Base-by-base conservation (phyloP, 2,797 vertebrate genomes). In the Bovichtus diacanthus region DNA sequence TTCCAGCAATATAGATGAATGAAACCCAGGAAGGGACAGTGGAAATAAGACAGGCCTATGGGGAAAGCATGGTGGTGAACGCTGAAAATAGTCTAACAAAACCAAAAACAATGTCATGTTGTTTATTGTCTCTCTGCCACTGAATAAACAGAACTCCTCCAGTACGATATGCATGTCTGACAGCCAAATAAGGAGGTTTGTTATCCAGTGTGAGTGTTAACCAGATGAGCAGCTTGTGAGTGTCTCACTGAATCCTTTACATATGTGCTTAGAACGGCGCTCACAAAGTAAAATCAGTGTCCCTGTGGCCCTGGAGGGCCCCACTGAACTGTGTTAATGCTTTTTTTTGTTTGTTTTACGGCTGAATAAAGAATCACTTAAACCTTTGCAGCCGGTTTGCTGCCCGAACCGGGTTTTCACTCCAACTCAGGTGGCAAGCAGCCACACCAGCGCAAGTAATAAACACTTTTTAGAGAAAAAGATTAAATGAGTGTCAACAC, bases 391-490 rank as follows among this genome's bases (percentile, higher is more conserved):
- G 73, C 76, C 47, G 8, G 74, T 71, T 65, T 55, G 85, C 78
- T 41, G 77, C 75, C 77, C 39, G 13, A 63, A 82, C 89, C 79
- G 62, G 91, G 89, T 89, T 94, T 94, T 95, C 88, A 84, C 88
- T 91, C 86, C 85, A 77, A 68, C 87, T 78, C 80, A 88, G 85
- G 81, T 87, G 89, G 84, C 78, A 82, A 70, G 85, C 82, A 81
- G 90, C 90, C 87, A 94, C 90, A 89, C 86, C 72, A 73, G 87
- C 31, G 85, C 79, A 86, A 94, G 95, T 93, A 95, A 95, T 96
- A 95, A 96, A 96, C 95, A 96, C 95, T 95, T 95, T 95, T 94
- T 93, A 91, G 92, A 90, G 90, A 94, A 95, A 95, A 94, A 94
- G 90, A 94, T 94, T 89, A 94, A 95, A 94, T 81, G 89, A 93